phyloP scores from a whole-genome alignment of 2,113 vertebrate genomes.

The Hyaena hyaena region DNA sequence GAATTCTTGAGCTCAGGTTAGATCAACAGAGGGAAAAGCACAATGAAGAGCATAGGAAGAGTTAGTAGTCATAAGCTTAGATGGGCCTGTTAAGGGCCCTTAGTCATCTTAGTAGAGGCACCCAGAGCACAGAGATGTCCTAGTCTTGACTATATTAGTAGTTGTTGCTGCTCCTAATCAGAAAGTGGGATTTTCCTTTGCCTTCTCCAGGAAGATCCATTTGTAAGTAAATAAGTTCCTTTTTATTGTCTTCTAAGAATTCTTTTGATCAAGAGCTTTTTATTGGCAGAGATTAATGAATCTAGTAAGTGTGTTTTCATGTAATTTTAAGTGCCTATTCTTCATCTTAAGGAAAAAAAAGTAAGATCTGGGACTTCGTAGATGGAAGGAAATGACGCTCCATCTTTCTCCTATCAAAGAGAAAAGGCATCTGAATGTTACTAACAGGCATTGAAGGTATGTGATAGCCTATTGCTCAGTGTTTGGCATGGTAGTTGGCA shows the following conservation, averaged over 20 bases:
- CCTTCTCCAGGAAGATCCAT: constrained; percentile 25
- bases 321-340: not conserved
- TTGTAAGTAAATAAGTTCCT: constrained; percentile 50
- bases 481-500: not conserved
- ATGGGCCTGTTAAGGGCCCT: not conserved
- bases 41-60: not conserved
- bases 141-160: constrained; percentile 8
- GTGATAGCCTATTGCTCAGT: not conserved
- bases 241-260: constrained; percentile 26
- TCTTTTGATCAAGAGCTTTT: constrained; percentile 37
- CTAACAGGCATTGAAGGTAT: not conserved
- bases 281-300: constrained; percentile 38
- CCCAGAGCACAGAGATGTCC: not conserved
- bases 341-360: not conserved
- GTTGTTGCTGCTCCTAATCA: not conserved
- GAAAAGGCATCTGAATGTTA: not conserved
- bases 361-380: not conserved
- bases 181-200: constrained; percentile 64
- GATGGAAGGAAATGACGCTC: constrained; percentile 40
- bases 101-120: constrained; percentile 19
- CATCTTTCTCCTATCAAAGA: constrained; percentile 11
- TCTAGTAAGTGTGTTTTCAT: not conserved
- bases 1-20: constrained; percentile 3
- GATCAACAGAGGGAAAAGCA: not conserved
- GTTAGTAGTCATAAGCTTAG: not conserved